Base-by-base conservation (phyloP, 1,140 invertebrate genomes). In the Ptiloglossa arizonensis region DNA sequence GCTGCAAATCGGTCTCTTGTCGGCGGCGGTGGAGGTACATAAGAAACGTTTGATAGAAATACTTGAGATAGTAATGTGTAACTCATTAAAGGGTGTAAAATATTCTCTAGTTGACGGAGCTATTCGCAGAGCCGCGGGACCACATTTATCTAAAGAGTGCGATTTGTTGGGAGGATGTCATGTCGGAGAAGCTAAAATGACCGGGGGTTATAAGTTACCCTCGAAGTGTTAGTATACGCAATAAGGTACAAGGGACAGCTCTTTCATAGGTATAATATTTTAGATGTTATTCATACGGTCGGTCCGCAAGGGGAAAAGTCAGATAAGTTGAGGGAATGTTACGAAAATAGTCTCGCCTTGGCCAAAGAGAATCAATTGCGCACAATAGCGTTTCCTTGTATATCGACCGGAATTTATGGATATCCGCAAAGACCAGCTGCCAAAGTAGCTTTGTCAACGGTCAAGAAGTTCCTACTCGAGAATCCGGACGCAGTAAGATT, bases 391-490 rank as follows among this genome's bases (percentile, higher is more conserved):
- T 97, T 98, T 90, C 97, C 97, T 24, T 97, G 97, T 81, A 97
- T 98, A 86, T 97, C 96, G 0, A 97, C 97, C 64, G 97, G 97
- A 17, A 94, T 97, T 74, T 97, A 97, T 93, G 96, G 96, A 4
- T 98, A 97, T 92, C 97, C 97, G 1, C 95, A 95, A 92, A 93
- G 94, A 80, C 89, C 94, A 48, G 97, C 97, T 0, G 95, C 96
- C 8, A 93, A 95, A 87, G 94, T 97, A 22, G 97, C 96, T 56
- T 84, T 96, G 17, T 89, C 91, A 17, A 95, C 94, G 22, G 94
- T 96, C 0, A 93, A 96, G 74, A 93, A 94, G 66, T 96, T 95
- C 91, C 91, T 97, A 27, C 94, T 96, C 88, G 87, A 93, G 19
- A 93, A 97, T 89, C 86, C 89, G 11, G 91, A 94, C 69, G 88